Evolutionary conservation across 1,140 invertebrate species (phyloP).

Genomic region (Tribolium castaneum): DNA sequence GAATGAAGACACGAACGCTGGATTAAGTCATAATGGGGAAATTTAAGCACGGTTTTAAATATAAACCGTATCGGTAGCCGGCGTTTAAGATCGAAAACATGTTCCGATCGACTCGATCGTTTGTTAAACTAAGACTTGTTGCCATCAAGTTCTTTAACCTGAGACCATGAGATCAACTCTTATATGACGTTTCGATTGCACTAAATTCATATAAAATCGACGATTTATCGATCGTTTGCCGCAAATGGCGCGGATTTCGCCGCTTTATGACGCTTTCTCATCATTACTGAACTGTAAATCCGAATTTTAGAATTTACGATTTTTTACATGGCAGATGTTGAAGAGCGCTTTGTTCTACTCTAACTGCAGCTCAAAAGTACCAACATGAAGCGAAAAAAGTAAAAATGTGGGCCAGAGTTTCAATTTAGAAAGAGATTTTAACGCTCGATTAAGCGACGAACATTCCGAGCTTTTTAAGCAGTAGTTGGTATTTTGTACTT

Average conservation of each 20-base stretch:
- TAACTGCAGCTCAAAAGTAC: too few species aligned
- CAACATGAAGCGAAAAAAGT: too few species aligned
- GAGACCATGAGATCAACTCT: neutral
- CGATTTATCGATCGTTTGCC: neutral
- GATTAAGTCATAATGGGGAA: neutral
- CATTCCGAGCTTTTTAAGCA: too few species aligned
- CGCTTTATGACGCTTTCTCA: neutral
- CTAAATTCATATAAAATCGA: neutral
- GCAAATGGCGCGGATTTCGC: constrained; percentile 3
- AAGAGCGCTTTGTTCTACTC: too few species aligned
- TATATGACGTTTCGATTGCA: neutral
- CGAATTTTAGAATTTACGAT: too few species aligned
- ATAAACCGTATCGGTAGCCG: neutral
- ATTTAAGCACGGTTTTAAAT: neutral
- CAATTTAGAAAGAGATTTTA: too few species aligned
- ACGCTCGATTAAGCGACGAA: too few species aligned
- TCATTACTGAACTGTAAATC: too few species aligned
- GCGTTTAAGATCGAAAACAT: constrained; percentile 25
- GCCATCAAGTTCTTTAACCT: neutral
- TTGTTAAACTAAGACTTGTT: neutral
- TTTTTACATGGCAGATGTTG: too few species aligned
- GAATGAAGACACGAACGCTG: neutral
- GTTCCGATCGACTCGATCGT: constrained; percentile 9
- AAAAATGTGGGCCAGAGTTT: too few species aligned
- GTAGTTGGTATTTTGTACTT: too few species aligned